These are phyloP conservation scores for Zaprionus bogoriensis DNA, from an alignment of 2,888 invertebrate genomes.

Conservation along the genomic window DNA sequence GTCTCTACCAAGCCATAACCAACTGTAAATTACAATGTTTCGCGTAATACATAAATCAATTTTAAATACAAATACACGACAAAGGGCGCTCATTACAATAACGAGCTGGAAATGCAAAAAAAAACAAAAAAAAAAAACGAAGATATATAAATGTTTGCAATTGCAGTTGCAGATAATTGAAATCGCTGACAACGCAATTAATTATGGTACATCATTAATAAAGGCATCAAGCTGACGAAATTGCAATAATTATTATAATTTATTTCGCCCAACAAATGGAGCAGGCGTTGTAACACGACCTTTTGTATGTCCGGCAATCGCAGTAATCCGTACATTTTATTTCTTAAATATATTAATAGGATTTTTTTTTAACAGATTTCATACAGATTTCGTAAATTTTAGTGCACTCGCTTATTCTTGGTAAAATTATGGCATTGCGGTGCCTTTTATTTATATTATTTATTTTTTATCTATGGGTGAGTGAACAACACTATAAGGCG, in stretches of 20 bases:
- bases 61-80: slow-evolving; percentile 33
- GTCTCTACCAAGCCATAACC: background rate
- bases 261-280: background rate
- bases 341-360: background rate
- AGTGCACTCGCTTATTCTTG: too few relatives aligned
- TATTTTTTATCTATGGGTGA: slow-evolving; percentile 19
- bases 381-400: too few relatives aligned
- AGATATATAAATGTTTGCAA: slow-evolving; percentile 22
- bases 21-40: slow-evolving; percentile 25
- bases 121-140: background rate
- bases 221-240: slow-evolving; percentile 11
- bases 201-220: slow-evolving; percentile 45
- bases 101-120: slow-evolving; percentile 18
- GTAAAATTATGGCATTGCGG: too few relatives aligned
- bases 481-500: background rate
- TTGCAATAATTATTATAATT: slow-evolving; percentile 47
- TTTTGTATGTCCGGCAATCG: slow-evolving; percentile 4
- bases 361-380: background rate
- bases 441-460: slow-evolving; percentile 6
- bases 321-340: slow-evolving; percentile 5
- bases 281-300: background rate
- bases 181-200: slow-evolving; percentile 51
- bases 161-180: slow-evolving; percentile 50
- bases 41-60: slow-evolving; percentile 30
- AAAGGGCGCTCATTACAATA: slow-evolving; percentile 42